Evolutionary conservation across 2,113 vertebrate species (phyloP), one percentile per base, ranked within the genome.

Genomic region (Callipepla squamata): DNA sequence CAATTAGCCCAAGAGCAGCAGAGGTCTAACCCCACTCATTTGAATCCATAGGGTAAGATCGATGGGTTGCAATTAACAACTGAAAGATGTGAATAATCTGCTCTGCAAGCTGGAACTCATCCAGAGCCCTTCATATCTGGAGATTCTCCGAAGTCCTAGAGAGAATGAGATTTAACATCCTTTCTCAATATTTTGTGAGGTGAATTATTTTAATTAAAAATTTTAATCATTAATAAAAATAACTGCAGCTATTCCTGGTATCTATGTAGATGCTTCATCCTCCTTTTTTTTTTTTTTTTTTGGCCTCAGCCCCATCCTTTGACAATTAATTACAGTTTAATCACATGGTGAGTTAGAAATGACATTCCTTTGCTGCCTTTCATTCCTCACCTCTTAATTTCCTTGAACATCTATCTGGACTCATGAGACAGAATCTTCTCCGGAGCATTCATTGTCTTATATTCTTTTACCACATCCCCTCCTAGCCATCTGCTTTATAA

Each of bases 331-430:
- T 87, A 81, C 44, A 80, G 28, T 92, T 85, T 74, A 93, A 89
- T 94, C 70, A 89, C 63, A 94, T 42, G 48, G 48, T 73, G 84
- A 89, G 51, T 90, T 92, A 93, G 66, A 92, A 87, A 89, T 87
- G 5, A 85, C 45, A 36, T 85, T 91, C 6, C 70, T 95, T 95
- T 93, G 78, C 62, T 92, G 23, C 22, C 57, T 94, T 94, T 89
- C 67, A 77, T 91, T 94, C 59, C 30, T 89, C 84, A 93, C 74
- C 59, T 93, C 84, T 89, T 91, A 89, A 95, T 94, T 91, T 91
- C 91, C 87, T 92, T 77, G n/a, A 92, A 80, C 34, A 58, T 73
- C 59, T 94, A 38, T 81, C 50, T 63, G 50, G 87, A 76, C 45
- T 74, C 78, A 55, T 30, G 81, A 82, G 89, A 84, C 75, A 40